Base-by-base conservation (phyloP, 2,888 invertebrate species). In the Theodoxus fluviatilis region DNA sequence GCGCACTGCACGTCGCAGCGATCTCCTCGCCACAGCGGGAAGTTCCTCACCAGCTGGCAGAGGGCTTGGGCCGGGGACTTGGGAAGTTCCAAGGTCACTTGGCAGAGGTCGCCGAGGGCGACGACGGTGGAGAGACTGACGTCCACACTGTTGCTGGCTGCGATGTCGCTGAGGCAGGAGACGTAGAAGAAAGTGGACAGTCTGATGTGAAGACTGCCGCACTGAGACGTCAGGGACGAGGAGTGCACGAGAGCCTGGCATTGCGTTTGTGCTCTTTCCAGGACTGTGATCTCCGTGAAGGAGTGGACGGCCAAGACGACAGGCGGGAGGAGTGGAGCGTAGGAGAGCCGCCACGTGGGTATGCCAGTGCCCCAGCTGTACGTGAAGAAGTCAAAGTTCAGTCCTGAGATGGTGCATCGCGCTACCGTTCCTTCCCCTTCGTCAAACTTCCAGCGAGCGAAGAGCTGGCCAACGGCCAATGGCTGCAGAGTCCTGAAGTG, bases 141-240 rank as follows among this genome's bases (percentile, higher is more conserved):
- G 15, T 75, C 73, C 2, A 72, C 52, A 18, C 67, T 70, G 4
- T 65, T 68, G 7, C 73, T 61, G 7, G 66, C 70, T 15, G 75
- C 74, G 1, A 76, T 70, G 71, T 79, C 78, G 68, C 72, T 74
- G 15, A 76, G 59, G 61, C 80, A 80, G 4, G 64, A 71, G 43
- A 73, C 74, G 70, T 75, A 77, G 67, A 71, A 72, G 31, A 73
- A 74, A n/a, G 72, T 65, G 3, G 74, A 57, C 1, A 72, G 47
- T 0, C 67, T 59, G 2, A 28, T 31, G 3, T 71, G 67, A 3
- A 63, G 31, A 25, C 47, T 31, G 3, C 28, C 22, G 52, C 73
- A 75, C 2, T 38, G 28, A 9, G 64, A 63, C 7, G 40, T 57
- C 3, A 75, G 31, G 40, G 47, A 35, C 33, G 69, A 18, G 15